Conservation (phyloP, 2,113 vertebrate species). For the Pagrus major region DNA sequence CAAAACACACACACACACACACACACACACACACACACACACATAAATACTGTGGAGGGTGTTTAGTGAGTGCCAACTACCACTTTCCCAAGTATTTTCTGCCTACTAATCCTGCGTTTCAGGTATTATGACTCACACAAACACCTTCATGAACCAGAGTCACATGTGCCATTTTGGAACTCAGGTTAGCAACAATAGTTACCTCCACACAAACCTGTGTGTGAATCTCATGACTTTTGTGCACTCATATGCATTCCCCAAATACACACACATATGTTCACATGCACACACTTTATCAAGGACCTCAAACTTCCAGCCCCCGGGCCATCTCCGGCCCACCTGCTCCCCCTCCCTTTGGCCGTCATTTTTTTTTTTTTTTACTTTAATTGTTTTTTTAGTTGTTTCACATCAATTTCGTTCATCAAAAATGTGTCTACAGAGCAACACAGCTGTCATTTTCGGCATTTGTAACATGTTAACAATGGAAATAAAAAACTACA, state of each 20-base stretch:
- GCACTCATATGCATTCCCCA: not conserved
- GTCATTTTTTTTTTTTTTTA: too few relatives aligned
- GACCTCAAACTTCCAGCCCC: too few relatives aligned
- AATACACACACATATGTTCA: not conserved
- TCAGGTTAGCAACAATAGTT: not conserved
- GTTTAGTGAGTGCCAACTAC: not conserved
- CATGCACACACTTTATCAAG: too few relatives aligned
- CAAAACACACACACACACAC: constrained; percentile 23
- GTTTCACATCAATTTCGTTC: too few relatives aligned
- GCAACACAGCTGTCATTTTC: too few relatives aligned
- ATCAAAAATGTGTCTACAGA: too few relatives aligned
- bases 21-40: constrained; percentile 6
- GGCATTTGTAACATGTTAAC: too few relatives aligned
- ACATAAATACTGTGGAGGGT: not conserved
- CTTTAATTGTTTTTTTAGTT: too few relatives aligned
- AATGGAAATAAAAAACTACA: too few relatives aligned
- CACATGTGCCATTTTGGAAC: too few relatives aligned
- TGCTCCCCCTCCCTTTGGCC: too few relatives aligned
- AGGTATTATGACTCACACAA: not conserved
- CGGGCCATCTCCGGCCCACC: too few relatives aligned
- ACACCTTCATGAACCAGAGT: not conserved
- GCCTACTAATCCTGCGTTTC: not conserved
- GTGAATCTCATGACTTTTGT: not conserved
- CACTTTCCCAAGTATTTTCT: not conserved
- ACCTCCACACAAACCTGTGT: not conserved